These are phyloP conservation scores for Sebastes melanostomus DNA, from an alignment of 2,797 vertebrate species.

Conservation along the genomic window DNA sequence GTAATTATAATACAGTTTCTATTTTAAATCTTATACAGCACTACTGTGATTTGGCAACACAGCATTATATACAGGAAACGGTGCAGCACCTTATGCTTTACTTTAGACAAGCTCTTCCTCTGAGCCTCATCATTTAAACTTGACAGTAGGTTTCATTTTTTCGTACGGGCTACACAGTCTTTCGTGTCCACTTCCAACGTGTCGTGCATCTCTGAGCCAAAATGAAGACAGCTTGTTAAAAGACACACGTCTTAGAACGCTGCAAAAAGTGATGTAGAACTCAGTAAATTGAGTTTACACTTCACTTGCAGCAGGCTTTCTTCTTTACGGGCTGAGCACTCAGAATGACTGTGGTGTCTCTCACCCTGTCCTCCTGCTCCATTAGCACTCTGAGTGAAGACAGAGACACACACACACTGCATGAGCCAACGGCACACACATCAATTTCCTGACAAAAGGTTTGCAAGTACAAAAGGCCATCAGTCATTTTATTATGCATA, in stretches of 20 bases:
- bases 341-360: constrained; percentile 83
- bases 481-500: not conserved
- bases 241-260: not conserved
- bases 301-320: constrained; percentile 88
- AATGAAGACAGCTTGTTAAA: not conserved
- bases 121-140: not conserved
- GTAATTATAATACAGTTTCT: not conserved
- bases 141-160: not conserved
- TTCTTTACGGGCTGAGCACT: constrained; percentile 78
- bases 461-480: not conserved
- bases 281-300: not conserved
- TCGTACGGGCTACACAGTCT: not conserved
- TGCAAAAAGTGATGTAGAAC: not conserved
- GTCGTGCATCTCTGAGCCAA: not conserved
- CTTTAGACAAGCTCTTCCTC: not conserved
- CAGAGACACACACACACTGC: not conserved
- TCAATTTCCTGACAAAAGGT: not conserved
- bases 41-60: constrained; percentile 28
- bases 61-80: constrained; percentile 49
- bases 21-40: constrained; percentile 5
- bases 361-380: constrained; percentile 87
- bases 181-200: not conserved
- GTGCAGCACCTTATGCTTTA: not conserved
- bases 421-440: not conserved
- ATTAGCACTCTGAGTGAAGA: constrained; percentile 77